A percentile compares a stretch with the other conserved stretches of the same genome.
These are phyloP conservation scores for Philereme vetulata DNA, from an alignment of 2,888 invertebrate genomes.

Conservation along the genomic window DNA sequence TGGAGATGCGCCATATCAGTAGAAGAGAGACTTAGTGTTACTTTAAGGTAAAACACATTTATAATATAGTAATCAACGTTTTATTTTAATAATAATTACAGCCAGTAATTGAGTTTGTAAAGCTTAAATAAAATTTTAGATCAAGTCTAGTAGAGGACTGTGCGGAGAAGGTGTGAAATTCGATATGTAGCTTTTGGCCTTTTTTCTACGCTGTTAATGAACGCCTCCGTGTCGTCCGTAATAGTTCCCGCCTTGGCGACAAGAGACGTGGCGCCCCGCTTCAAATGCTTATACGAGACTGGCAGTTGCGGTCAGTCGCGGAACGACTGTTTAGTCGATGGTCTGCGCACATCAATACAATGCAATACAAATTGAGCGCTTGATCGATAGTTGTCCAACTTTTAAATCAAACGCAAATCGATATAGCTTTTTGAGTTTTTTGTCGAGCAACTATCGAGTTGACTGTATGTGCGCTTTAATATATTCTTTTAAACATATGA, in stretches of 20 bases:
- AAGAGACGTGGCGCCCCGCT: conserved; percentile 31
- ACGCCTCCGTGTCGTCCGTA: conserved; percentile 7
- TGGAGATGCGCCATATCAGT: not conserved
- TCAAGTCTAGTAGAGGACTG: conserved; percentile 17
- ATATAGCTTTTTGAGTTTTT: no score
- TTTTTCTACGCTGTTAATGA: no score
- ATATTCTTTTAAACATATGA: no score
- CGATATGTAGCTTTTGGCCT: conserved; percentile 12
- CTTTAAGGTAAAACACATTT: conserved; percentile 9
- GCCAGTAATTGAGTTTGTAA: conserved; percentile 1
- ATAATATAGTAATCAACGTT: conserved; percentile 15
- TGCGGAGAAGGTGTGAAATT: conserved; percentile 18
- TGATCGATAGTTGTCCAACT: no score
- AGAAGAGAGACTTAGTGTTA: conserved; percentile 12
- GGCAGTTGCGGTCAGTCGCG: conserved; percentile 2
- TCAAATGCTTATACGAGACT: no score
- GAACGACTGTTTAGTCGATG: conserved; percentile 23
- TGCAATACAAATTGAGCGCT: no score
- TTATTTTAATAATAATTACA: conserved; percentile 11
- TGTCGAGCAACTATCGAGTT: no score
- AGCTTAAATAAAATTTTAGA: conserved; percentile 17
- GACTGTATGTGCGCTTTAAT: no score
- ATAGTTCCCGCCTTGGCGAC: conserved; percentile 4
- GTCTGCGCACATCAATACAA: conserved; percentile 21
- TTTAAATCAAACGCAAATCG: no score